Evolutionary conservation across 2,888 invertebrate species (phyloP).

Genomic region (Seladonia tumulorum): DNA sequence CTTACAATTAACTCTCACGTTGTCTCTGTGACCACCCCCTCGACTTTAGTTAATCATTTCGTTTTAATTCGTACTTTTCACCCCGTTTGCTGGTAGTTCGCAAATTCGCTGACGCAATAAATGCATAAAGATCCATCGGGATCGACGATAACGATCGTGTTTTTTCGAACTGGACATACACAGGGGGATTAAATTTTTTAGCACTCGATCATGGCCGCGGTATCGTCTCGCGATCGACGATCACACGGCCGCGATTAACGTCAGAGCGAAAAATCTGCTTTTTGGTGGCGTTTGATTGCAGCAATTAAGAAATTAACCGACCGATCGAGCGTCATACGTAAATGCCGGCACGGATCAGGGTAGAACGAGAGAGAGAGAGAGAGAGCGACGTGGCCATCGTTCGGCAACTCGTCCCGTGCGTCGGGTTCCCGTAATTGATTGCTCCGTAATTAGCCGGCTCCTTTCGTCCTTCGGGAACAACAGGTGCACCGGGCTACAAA

Average conservation of each 20-base stretch:
- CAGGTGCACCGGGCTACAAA: constrained; percentile 67
- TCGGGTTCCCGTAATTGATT: constrained; percentile 68
- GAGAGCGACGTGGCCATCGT: constrained; percentile 3
- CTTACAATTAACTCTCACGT: too few species aligned
- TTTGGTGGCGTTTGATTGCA: constrained; percentile 45
- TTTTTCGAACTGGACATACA: not conserved
- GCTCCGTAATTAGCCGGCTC: constrained; percentile 65
- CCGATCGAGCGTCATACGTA: constrained; percentile 45
- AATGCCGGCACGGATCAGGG: not conserved
- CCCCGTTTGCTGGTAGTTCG: too few species aligned
- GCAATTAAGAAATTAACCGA: constrained; percentile 64
- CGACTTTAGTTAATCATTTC: too few species aligned
- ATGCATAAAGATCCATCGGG: not conserved
- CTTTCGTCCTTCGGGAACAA: constrained; percentile 63
- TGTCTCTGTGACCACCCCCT: too few species aligned
- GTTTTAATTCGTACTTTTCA: too few species aligned
- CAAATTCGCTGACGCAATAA: not conserved
- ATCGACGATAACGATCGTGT: not conserved
- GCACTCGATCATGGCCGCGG: not conserved
- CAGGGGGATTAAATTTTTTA: not conserved
- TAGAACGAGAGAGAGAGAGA: not conserved
- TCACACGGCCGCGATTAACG: not conserved
- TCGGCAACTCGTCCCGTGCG: constrained; percentile 42
- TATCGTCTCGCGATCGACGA: constrained; percentile 20
- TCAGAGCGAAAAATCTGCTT: constrained; percentile 11